Percentiles rank a stretch among this genome's conserved stretches.
Conservation (phyloP, 2,113 vertebrate genomes). For the Elgaria multicarinata region DNA sequence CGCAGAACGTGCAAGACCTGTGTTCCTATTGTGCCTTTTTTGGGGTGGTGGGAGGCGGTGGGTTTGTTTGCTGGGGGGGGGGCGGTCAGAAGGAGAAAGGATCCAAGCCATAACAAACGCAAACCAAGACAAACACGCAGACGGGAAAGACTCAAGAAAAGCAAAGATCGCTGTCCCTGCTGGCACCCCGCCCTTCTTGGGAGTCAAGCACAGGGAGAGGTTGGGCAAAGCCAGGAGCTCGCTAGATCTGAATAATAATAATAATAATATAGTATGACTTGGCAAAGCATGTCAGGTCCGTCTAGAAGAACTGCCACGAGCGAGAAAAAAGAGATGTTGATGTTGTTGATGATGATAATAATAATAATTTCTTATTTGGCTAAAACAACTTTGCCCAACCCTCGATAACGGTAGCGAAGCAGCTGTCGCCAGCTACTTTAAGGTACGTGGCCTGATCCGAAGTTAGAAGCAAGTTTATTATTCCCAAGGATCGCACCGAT, state of each 20-base stretch:
- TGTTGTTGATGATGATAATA: too few species aligned
- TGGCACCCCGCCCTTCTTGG: too few species aligned
- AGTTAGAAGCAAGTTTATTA: background rate
- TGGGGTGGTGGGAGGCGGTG: too few species aligned
- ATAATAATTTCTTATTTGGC: background rate
- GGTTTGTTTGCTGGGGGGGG: too few species aligned
- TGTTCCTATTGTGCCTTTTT: background rate
- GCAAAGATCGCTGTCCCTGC: background rate
- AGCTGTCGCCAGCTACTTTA: background rate
- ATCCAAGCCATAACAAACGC: background rate
- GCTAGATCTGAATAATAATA: background rate
- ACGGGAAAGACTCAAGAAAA: background rate
- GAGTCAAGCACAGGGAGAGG: background rate
- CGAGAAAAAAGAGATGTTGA: background rate
- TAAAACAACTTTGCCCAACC: background rate
- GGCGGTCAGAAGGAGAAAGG: background rate
- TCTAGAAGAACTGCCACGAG: too few species aligned
- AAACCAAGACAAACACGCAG: background rate
- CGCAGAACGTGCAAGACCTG: conserved; percentile 36
- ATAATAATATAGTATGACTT: too few species aligned
- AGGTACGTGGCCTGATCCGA: background rate
- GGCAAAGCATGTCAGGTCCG: too few species aligned
- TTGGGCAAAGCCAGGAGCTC: background rate
- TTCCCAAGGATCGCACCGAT: background rate
- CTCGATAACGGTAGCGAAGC: background rate